Conservation (phyloP, 2,113 vertebrate genomes). For the Pedionomus torquatus region DNA sequence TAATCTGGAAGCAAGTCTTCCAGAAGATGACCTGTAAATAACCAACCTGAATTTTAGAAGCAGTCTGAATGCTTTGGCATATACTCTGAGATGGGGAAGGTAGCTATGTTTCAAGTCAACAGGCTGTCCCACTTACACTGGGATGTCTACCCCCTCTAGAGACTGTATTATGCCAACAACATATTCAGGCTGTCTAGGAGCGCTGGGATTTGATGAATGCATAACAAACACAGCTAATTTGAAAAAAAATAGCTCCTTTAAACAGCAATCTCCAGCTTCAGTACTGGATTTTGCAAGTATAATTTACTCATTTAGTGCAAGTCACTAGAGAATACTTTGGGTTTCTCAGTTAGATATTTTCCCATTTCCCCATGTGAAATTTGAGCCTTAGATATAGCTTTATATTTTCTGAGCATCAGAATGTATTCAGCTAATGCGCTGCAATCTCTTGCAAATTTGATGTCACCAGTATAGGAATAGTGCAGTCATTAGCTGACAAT, state of each 20-base stretch:
- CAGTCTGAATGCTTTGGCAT: neutral
- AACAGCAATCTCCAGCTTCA: slow-evolving; percentile 39
- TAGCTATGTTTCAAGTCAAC: neutral
- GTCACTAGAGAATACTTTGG: slow-evolving; percentile 35
- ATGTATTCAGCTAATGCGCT: neutral
- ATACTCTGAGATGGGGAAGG: neutral
- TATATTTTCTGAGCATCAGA: neutral
- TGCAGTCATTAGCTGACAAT: slow-evolving; percentile 17
- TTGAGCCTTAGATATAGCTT: neutral
- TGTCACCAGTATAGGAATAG: neutral
- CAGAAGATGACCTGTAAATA: neutral
- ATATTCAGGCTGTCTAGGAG: neutral
- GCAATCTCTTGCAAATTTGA: slow-evolving; percentile 11
- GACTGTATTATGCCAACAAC: slow-evolving; percentile 2
- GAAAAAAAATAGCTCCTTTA: slow-evolving; percentile 21
- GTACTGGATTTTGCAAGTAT: slow-evolving; percentile 62
- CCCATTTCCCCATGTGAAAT: neutral
- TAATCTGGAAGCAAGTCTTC: neutral
- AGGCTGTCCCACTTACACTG: neutral
- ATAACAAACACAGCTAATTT: slow-evolving; percentile 36
- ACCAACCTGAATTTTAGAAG: neutral
- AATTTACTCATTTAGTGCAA: slow-evolving; percentile 57
- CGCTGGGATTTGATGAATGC: slow-evolving; percentile 21
- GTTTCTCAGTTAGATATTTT: slow-evolving; percentile 41
- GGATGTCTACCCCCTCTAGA: neutral